These are phyloP conservation scores for Synodontis membranacea DNA, from an alignment of 2,113 vertebrate genomes.

Conservation along the genomic window DNA sequence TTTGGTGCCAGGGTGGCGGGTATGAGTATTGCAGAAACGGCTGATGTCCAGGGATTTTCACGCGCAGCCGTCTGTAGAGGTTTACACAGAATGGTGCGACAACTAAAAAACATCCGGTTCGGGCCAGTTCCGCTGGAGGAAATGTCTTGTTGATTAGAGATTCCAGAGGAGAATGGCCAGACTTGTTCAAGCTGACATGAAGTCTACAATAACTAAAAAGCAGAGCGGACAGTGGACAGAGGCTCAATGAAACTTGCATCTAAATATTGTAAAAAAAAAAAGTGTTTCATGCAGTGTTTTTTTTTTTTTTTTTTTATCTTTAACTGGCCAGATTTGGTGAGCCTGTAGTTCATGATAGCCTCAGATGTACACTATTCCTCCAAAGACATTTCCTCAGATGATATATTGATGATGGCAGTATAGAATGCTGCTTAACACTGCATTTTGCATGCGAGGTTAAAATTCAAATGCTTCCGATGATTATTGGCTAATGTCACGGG, in stretches of 20 bases:
- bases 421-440: not conserved
- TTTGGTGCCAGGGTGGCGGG: not conserved
- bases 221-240: not conserved
- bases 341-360: not conserved
- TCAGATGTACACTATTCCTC: not conserved
- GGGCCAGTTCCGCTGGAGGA: not conserved
- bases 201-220: not conserved
- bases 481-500: not conserved
- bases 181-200: not conserved
- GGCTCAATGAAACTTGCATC: not conserved
- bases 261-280: not conserved
- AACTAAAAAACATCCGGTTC: not conserved
- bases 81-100: not conserved
- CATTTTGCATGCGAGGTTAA: not conserved
- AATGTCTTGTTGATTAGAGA: not conserved
- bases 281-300: not conserved
- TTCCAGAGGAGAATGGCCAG: not conserved
- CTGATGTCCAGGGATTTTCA: not conserved
- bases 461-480: not conserved
- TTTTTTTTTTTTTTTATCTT: not conserved
- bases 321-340: not conserved
- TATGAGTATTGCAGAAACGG: not conserved
- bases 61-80: not conserved
- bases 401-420: not conserved
- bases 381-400: not conserved